phyloP scores from a whole-genome alignment of 2,797 vertebrate genomes.

The Anniella stebbinsi region DNA sequence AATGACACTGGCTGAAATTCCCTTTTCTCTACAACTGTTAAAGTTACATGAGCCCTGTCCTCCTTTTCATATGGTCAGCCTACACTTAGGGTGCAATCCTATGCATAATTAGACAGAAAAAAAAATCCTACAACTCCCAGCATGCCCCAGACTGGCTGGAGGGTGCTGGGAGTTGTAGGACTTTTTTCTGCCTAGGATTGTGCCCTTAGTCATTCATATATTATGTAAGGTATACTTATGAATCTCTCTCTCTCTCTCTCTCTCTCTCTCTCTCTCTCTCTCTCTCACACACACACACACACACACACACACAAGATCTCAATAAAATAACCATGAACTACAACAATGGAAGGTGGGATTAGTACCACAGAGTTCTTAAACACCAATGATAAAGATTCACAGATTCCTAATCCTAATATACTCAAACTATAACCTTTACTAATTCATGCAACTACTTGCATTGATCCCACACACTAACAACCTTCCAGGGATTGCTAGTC shows the following conservation, averaged over 20 bases:
- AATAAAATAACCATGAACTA: background rate
- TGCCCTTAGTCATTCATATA: background rate
- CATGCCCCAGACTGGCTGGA: too few species aligned
- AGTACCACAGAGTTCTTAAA: background rate
- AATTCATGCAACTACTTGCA: background rate
- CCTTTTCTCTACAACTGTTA: too few species aligned
- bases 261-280: too few species aligned
- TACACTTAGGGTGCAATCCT: too few species aligned
- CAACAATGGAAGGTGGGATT: background rate
- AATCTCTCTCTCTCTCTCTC: background rate
- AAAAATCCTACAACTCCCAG: too few species aligned
- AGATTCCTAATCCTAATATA: background rate
- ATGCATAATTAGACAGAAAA: too few species aligned
- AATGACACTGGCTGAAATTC: too few species aligned
- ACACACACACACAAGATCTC: background rate
- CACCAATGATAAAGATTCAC: background rate
- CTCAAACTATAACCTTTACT: background rate
- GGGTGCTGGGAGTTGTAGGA: too few species aligned
- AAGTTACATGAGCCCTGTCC: too few species aligned
- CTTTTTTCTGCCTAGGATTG: too few species aligned
- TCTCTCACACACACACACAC: too few species aligned
- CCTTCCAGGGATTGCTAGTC: background rate
- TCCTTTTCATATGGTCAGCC: too few species aligned
- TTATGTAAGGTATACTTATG: background rate
- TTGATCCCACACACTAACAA: background rate